Base-by-base conservation (phyloP, 2,888 invertebrate species). In the Tetramorium bicarinatum region DNA sequence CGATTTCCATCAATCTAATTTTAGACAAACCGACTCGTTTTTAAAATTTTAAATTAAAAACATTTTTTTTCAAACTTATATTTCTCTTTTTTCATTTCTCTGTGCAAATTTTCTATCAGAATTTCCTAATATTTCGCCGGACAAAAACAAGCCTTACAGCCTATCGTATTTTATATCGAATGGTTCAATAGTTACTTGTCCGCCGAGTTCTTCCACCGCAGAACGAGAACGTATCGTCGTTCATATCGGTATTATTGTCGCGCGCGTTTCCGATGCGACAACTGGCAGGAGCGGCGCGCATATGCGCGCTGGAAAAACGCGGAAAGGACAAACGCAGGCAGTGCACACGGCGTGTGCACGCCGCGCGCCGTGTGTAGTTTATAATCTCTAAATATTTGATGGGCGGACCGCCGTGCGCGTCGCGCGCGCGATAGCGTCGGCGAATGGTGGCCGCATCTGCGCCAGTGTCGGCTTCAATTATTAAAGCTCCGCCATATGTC, bases 301-400 rank as follows among this genome's bases (percentile, higher is more conserved):
- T 67, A 61, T 67, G 52, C 49, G 84, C 38, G 66, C 11, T 13
- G 41, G 59, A 61, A 67, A 59, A 61, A 74, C 29, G 52, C 62
- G 82, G 77, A 84, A 56, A 82, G 72, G 86, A 85, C 79, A 54
- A 79, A 59, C 61, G 56, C 74, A 18, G 41, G 71, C 59, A 67
- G 41, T 54, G 15, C 15, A 77, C 41, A 18, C 79, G 3, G 59
- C 67, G 83, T 79, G 79, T 59, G 72, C 61, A 44, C 54, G 66
- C 79, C 71, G 75, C 38, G n/a, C 59, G 79, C 80, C 69, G 82
- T 76, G 87, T 79, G 75, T 86, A 87, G 87, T 91, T 92, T 89
- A 89, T 92, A 93, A 93, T 93, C 93, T 92, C 90, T 91, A 93
- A 93, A 93, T 93, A 93, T 93, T 93, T 93, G 92, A 92, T 91